Conservation (phyloP, 1,140 invertebrate genomes). For the Drosophila lacertosa region DNA sequence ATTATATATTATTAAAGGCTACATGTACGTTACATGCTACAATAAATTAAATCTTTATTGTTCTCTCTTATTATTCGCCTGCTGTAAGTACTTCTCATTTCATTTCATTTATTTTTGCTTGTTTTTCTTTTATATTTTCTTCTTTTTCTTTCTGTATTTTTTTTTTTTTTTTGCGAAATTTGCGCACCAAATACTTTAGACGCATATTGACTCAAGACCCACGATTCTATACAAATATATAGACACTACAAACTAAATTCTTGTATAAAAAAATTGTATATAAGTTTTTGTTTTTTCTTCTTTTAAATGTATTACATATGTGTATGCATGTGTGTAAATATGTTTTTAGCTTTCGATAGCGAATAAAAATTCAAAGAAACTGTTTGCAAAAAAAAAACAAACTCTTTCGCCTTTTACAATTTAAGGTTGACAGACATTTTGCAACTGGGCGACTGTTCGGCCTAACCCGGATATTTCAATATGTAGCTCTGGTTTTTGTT, state of each 20-base stretch:
- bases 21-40: constrained; percentile 69
- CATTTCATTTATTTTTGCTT: constrained; percentile 1
- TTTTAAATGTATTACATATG: constrained; percentile 41
- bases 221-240: constrained; percentile 46
- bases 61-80: constrained; percentile 38
- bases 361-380: background rate
- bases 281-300: no score
- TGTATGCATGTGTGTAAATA: constrained; percentile 3
- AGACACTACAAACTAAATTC: constrained; percentile 53
- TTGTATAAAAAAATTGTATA: constrained; percentile 56
- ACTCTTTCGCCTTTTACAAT: constrained; percentile 21
- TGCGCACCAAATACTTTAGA: constrained; percentile 62
- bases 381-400: no score
- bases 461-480: constrained; percentile 9
- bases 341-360: constrained; percentile 19
- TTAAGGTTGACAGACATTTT: constrained; percentile 20
- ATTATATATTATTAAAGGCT: constrained; percentile 60
- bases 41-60: constrained; percentile 78
- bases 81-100: constrained; percentile 26
- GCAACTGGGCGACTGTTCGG: constrained; percentile 29
- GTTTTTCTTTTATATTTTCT: background rate
- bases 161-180: constrained; percentile 42
- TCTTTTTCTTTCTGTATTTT: constrained; percentile 8
- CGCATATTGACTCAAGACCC: constrained; percentile 68
- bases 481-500: constrained; percentile 23